phyloP scores from a whole-genome alignment of 2,113 vertebrate genomes.

The Pelmatolapia mariae region DNA sequence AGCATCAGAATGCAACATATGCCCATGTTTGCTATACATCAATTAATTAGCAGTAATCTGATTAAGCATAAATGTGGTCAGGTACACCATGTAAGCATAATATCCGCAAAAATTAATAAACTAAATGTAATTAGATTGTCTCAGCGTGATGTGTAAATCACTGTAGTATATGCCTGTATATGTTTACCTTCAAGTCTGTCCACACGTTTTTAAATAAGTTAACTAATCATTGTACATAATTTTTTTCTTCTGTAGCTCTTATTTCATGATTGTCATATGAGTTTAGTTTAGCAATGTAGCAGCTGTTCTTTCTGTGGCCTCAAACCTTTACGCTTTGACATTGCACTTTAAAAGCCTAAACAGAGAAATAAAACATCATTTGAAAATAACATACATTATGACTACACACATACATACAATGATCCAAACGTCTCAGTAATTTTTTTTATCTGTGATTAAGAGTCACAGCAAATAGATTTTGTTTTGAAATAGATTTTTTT shows the following conservation, averaged over 20 bases:
- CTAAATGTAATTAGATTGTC: background rate
- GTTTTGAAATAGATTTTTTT: background rate
- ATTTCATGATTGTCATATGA: background rate
- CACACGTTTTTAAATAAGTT: background rate
- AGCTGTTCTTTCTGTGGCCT: background rate
- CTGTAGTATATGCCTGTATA: background rate
- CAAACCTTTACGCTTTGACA: background rate
- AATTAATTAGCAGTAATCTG: background rate
- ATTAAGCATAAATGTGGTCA: background rate
- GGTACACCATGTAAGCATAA: background rate
- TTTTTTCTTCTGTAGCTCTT: background rate
- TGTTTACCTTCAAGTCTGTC: background rate
- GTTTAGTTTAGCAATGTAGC: background rate
- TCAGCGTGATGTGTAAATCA: background rate
- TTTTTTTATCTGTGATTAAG: background rate
- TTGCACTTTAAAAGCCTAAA: background rate
- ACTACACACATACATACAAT: background rate
- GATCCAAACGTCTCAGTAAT: background rate
- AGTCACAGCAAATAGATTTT: background rate
- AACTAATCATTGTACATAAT: background rate
- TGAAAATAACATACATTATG: background rate
- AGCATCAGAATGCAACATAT: background rate
- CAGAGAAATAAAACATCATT: background rate
- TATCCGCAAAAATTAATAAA: background rate
- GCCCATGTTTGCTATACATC: background rate